phyloP scores from a whole-genome alignment of 2,888 invertebrate species.

The Nomada ferruginata region DNA sequence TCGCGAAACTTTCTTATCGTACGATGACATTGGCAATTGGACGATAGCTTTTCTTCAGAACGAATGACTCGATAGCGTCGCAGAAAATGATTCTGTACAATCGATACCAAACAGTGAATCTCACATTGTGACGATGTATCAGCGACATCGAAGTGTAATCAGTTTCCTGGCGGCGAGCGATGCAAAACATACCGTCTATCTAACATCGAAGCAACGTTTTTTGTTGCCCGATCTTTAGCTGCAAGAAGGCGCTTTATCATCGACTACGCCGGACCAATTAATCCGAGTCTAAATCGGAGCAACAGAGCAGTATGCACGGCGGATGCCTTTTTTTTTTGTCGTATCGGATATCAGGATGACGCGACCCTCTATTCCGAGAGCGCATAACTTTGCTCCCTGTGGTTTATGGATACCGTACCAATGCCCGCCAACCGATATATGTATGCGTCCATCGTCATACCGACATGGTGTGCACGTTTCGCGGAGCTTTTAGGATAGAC shows the following conservation, averaged over 20 bases:
- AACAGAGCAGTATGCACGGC: conserved; percentile 17
- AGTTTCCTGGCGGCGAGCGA: background rate
- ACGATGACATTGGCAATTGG: background rate
- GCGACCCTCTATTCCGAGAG: conserved; percentile 57
- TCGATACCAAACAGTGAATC: background rate
- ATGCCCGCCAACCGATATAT: conserved; percentile 48
- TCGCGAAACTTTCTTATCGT: background rate
- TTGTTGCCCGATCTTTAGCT: background rate
- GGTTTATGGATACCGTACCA: conserved; percentile 63
- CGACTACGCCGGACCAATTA: conserved; percentile 33
- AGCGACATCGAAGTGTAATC: background rate
- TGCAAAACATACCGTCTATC: background rate
- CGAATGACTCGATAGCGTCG: no score
- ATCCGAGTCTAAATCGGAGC: conserved; percentile 48
- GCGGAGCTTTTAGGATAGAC: conserved; percentile 46
- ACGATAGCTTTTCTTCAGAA: background rate
- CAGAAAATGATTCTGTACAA: no score
- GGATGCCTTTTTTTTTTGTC: conserved; percentile 57
- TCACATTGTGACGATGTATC: background rate
- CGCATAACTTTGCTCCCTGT: conserved; percentile 49
- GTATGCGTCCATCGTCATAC: conserved; percentile 10
- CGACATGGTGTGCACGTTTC: conserved; percentile 43
- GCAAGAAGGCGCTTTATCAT: conserved; percentile 13
- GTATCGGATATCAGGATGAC: conserved; percentile 61
- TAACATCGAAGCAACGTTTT: conserved; percentile 2